These are phyloP conservation scores for Calliphora vomitoria DNA, from an alignment of 2,888 invertebrate genomes.

Conservation along the genomic window DNA sequence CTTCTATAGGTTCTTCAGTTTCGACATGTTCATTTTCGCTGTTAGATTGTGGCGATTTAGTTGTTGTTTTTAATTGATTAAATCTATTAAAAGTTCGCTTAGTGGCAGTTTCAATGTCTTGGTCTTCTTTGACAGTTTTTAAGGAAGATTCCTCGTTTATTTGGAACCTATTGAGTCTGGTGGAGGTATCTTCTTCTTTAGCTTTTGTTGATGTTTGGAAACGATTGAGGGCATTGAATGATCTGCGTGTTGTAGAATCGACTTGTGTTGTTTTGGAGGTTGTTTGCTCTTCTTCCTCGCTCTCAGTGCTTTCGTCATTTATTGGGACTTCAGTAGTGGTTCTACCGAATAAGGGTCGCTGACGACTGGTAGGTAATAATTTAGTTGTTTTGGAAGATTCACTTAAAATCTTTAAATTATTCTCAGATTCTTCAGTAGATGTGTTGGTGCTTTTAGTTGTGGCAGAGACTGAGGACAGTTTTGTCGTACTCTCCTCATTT, in stretches of 20 bases:
- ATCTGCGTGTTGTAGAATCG: constrained; percentile 56
- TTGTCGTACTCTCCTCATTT: neutral
- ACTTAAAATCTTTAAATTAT: neutral
- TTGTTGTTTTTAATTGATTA: constrained; percentile 49
- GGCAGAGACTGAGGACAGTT: neutral
- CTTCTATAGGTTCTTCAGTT: constrained; percentile 35
- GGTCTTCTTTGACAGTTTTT: neutral
- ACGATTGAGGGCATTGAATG: constrained; percentile 55
- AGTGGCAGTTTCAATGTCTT: constrained; percentile 2
- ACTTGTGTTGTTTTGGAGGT: neutral
- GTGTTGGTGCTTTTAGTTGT: neutral
- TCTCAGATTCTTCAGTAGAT: neutral
- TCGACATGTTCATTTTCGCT: neutral
- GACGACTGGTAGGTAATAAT: neutral
- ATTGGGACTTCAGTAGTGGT: constrained; percentile 11
- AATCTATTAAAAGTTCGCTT: neutral
- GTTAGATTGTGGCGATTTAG: neutral
- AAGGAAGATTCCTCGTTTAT: constrained; percentile 40
- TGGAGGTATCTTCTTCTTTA: neutral
- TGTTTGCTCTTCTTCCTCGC: neutral
- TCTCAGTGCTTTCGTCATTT: neutral
- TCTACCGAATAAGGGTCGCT: neutral
- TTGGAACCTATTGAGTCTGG: constrained; percentile 52
- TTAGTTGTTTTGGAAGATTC: neutral
- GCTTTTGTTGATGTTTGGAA: constrained; percentile 49